A percentile compares a stretch with the other conserved stretches of the same genome.
Conservation (phyloP, 2,113 vertebrate genomes). For the Girardinichthys multiradiatus region DNA sequence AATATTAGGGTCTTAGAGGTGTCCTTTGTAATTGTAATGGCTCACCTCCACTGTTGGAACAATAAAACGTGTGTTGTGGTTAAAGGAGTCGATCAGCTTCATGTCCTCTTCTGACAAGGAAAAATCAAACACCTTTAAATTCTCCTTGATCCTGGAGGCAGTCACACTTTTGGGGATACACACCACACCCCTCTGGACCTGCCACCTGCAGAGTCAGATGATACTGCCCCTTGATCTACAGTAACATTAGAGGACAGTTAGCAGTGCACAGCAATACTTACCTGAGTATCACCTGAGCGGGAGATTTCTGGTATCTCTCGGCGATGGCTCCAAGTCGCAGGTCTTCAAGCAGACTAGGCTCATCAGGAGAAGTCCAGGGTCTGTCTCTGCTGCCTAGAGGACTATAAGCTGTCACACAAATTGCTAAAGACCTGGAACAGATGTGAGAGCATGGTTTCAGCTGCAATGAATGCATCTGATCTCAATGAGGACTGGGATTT, state of each 20-base stretch:
- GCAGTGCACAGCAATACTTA: conserved; percentile 9
- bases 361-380: conserved; percentile 75
- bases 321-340: conserved; percentile 60
- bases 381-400: conserved; percentile 80
- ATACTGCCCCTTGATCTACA: background rate
- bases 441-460: background rate
- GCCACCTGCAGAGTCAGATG: conserved; percentile 67
- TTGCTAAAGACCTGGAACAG: conserved; percentile 54
- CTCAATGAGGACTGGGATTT: background rate
- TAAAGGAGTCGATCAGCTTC: conserved; percentile 69
- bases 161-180: conserved; percentile 83
- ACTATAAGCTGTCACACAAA: conserved; percentile 80
- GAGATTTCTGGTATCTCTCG: conserved; percentile 63
- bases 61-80: conserved; percentile 70
- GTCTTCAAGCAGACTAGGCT: conserved; percentile 74
- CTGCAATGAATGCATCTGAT: background rate
- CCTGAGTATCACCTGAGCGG: conserved; percentile 80
- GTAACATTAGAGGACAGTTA: background rate
- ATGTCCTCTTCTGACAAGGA: conserved; percentile 72
- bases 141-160: conserved; percentile 78
- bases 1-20: background rate
- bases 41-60: conserved; percentile 71
- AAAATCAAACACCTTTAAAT: conserved; percentile 80
- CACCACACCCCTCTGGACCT: conserved; percentile 74
- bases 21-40: background rate